Evolutionary conservation across 2,888 invertebrate genomes (phyloP).

Genomic region (Zygogramma bicolorata): DNA sequence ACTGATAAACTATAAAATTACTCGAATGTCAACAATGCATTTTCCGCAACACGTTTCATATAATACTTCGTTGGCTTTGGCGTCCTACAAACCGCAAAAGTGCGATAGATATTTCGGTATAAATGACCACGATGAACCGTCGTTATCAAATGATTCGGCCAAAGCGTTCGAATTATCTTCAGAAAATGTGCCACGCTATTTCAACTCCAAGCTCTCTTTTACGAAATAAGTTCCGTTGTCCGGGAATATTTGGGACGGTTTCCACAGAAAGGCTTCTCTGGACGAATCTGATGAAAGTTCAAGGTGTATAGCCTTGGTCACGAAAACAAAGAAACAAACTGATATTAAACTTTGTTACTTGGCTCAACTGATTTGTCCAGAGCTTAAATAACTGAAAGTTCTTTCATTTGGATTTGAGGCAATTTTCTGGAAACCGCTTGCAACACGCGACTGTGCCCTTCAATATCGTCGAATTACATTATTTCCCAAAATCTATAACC

Average conservation of each 20-base stretch:
- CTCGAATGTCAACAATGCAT: not conserved
- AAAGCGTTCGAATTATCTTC: not conserved
- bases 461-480: too few relatives aligned
- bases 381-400: not conserved
- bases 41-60: not conserved
- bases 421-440: not conserved
- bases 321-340: too few relatives aligned
- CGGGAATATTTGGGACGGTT: not conserved
- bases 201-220: not conserved
- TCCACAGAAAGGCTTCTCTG: not conserved
- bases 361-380: not conserved
- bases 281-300: too few relatives aligned
- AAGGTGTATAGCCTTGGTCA: too few relatives aligned
- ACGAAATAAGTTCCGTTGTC: not conserved
- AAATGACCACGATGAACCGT: not conserved
- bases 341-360: too few relatives aligned
- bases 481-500: too few relatives aligned
- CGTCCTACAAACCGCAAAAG: not conserved
- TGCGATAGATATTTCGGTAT: not conserved
- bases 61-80: not conserved
- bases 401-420: not conserved
- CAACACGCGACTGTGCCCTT: not conserved
- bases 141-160: not conserved
- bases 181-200: not conserved
- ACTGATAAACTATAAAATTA: not conserved